Evolutionary conservation across 2,113 vertebrate genomes (phyloP), one percentile per base, ranked within the genome.

Genomic region (Panthera leo): DNA sequence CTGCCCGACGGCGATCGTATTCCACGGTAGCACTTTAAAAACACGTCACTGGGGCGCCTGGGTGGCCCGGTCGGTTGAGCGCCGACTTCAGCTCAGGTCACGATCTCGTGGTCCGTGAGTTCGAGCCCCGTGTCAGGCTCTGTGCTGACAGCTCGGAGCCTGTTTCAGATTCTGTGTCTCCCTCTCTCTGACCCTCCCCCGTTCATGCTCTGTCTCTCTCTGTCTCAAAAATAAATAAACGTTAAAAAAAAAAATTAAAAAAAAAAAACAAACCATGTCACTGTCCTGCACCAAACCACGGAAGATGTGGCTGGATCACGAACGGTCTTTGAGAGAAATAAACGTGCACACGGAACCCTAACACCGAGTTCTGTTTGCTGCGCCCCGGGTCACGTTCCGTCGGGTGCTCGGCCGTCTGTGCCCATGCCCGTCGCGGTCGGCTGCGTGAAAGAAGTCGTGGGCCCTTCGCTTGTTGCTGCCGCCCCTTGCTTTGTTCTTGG

Each of bases 281-380:
- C 31, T 2, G 97, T 21, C 75, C 83, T 13, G 21, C 13, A 2
- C 83, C 70, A 11, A 21, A 34, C 15, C 19, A 42, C 8, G 14
- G 73, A 27, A 51, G 36, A 61, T 87, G 95, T 45, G 95, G 93
- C 93, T 92, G 82, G 84, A 68, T 67, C 45, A 9, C 12, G 51
- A 93, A 63, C 5, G 45, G 96, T 96, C 65, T 97, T 96, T 42
- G 87, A 27, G 51, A 67, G 65, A 94, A 97, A 97, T 95, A 98
- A 97, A 98, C n/a, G 16, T 83, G 96, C 97, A 97, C 93, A 85
- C 45, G 94, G 55, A 94, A 96, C 68, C 97, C 97, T 96, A 96
- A 86, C 65, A 42, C 80, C 0, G 91, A 0, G 87, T 95, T n/a
- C 53, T 92, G 83, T 78, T 65, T 80, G 67, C 76, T 4, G 45